A percentile compares a stretch with the other conserved stretches of the same genome.
phyloP scores from a whole-genome alignment of 2,888 invertebrate species.

The Drosophila pseudotalamancana region DNA sequence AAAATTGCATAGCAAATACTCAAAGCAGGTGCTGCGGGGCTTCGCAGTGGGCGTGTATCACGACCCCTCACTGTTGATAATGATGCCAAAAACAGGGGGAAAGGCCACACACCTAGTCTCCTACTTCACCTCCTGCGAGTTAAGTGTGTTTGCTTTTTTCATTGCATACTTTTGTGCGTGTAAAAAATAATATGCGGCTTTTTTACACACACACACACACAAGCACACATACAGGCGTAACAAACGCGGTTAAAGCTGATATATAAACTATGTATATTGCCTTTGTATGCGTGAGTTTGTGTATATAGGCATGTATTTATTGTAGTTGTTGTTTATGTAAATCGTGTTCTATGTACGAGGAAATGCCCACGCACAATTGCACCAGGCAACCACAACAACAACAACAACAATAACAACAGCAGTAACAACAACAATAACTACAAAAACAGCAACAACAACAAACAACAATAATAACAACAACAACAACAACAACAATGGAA shows the following conservation, averaged over 20 bases:
- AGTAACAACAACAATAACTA: slow-evolving; percentile 48
- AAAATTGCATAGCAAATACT: slow-evolving; percentile 70
- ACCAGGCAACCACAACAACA: slow-evolving; percentile 45
- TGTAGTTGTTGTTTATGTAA: slow-evolving; percentile 60
- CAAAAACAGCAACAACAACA: slow-evolving; percentile 49
- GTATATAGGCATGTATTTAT: slow-evolving; percentile 31
- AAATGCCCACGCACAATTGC: slow-evolving; percentile 63
- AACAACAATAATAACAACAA: slow-evolving; percentile 46
- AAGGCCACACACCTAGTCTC: neutral
- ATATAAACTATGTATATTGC: slow-evolving; percentile 34
- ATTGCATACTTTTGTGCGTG: slow-evolving; percentile 66
- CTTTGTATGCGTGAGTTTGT: slow-evolving; percentile 2
- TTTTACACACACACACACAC: slow-evolving; percentile 25
- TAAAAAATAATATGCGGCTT: slow-evolving; percentile 62
- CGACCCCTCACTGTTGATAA: slow-evolving; percentile 20
- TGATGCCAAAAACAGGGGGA: slow-evolving; percentile 27
- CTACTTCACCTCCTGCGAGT: slow-evolving; percentile 2
- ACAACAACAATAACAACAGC: slow-evolving; percentile 44
- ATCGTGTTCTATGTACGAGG: slow-evolving; percentile 56
- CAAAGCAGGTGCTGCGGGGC: slow-evolving; percentile 38
- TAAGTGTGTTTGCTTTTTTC: slow-evolving; percentile 41
- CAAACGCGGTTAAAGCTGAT: slow-evolving; percentile 49
- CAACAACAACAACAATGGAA: slow-evolving; percentile 48
- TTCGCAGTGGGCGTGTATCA: neutral
- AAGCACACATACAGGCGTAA: slow-evolving; percentile 13